Evolutionary conservation across 2,113 vertebrate genomes (phyloP).

Genomic region (Ahaetulla prasina): DNA sequence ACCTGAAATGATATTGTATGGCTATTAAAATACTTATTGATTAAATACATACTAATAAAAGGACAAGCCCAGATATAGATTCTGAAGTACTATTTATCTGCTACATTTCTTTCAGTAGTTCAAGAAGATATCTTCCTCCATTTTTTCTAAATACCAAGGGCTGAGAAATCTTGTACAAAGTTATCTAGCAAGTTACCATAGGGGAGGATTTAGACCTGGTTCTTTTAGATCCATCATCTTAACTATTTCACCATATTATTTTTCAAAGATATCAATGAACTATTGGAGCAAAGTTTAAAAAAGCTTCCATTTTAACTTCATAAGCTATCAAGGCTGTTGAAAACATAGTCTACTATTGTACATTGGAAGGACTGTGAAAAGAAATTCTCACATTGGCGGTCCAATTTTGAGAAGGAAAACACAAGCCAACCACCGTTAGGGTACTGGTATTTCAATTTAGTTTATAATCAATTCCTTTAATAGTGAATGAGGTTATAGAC

Average conservation of each 20-base stretch:
- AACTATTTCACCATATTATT: background rate
- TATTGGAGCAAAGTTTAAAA: background rate
- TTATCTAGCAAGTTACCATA: background rate
- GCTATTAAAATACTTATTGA: background rate
- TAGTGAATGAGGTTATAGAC: background rate
- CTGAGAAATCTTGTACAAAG: background rate
- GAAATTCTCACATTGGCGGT: background rate
- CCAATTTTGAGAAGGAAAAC: background rate
- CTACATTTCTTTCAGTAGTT: background rate
- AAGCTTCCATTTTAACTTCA: background rate
- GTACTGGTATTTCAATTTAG: background rate
- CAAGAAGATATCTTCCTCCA: background rate
- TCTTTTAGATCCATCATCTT: background rate
- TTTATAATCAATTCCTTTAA: background rate
- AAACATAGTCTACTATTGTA: background rate
- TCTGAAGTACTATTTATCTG: background rate
- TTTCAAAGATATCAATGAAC: background rate
- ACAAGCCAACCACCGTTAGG: background rate
- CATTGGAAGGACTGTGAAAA: background rate
- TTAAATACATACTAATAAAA: background rate
- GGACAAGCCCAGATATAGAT: background rate
- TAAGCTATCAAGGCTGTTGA: background rate
- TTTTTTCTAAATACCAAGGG: background rate
- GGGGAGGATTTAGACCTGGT: background rate
- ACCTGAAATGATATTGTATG: slow-evolving; percentile 64